phyloP scores from a whole-genome alignment of 2,797 vertebrate genomes.

The Spheniscus humboldti region DNA sequence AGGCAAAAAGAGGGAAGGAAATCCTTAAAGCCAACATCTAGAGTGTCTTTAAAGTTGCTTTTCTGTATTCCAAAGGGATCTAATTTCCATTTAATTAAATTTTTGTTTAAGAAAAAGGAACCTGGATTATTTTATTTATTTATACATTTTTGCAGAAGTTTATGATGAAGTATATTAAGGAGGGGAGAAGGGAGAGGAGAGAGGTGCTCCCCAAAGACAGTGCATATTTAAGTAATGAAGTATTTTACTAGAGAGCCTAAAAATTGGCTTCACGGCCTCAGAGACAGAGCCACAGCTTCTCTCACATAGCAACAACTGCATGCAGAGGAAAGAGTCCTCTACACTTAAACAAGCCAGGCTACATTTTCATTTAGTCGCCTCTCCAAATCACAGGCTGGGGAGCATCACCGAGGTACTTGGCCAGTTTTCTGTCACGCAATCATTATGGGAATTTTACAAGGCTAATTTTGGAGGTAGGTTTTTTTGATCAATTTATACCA shows the following conservation, averaged over 20 bases:
- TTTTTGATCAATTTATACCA: slow-evolving; percentile 19
- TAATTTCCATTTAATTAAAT: slow-evolving; percentile 62
- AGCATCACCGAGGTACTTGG: background rate
- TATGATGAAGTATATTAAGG: slow-evolving; percentile 35
- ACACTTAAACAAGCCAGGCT: background rate
- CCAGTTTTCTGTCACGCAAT: slow-evolving; percentile 32
- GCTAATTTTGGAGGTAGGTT: background rate
- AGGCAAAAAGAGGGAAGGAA: slow-evolving; percentile 55
- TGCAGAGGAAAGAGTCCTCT: background rate
- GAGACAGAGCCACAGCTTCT: slow-evolving; percentile 1
- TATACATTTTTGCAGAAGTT: slow-evolving; percentile 46
- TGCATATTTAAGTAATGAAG: slow-evolving; percentile 63
- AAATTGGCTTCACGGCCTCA: slow-evolving; percentile 28
- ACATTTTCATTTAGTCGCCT: background rate
- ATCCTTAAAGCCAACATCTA: slow-evolving; percentile 51
- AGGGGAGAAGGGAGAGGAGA: background rate
- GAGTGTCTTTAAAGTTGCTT: slow-evolving; percentile 56
- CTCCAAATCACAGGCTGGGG: slow-evolving; percentile 22
- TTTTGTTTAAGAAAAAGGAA: slow-evolving; percentile 56
- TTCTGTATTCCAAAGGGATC: slow-evolving; percentile 59
- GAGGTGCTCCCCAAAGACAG: slow-evolving; percentile 42
- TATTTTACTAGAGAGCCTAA: slow-evolving; percentile 41
- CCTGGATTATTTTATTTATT: slow-evolving; percentile 62
- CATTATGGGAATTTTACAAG: background rate
- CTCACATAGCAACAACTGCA: slow-evolving; percentile 39